Evolutionary conservation across 2,113 vertebrate species (phyloP), one percentile per base, ranked within the genome.

Genomic region (Archocentrus centrarchus): DNA sequence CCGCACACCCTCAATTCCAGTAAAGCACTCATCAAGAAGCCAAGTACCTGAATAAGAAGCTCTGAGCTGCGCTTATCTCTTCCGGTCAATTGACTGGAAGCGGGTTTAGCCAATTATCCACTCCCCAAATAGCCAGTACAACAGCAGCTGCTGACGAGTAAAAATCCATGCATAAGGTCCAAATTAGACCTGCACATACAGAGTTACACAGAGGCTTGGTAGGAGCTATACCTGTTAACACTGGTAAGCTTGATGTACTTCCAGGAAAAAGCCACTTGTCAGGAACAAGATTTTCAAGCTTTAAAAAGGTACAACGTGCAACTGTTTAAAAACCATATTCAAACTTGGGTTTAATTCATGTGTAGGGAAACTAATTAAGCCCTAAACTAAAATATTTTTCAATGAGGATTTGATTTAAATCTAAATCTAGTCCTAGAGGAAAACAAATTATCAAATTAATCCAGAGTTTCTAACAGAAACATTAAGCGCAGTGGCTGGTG

Each of bases 101-200:
- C 61, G 37, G 85, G 77, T 92, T 95, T 84, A 95, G 84, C 86
- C 85, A 91, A 92, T 95, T 94, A 95, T 57, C 84, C 22, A 84
- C 73, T 89, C 84, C 83, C 87, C 89, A 94, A 95, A 95, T 93
- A 96, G 86, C 86, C 70, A 20, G 59, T 61, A 87, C 61, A 37
- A 73, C 64, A 35, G 47, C 59, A 80, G 77, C 64, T 75, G 82
- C 63, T 64, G 20, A 70, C 50, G 75, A 86, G 27, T 73, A 60
- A 82, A 82, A 82, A 53, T 57, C 61, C 13, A 30, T 10, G 0
- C 44, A 53, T 58, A 62, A 73, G 7, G 53, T 57, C 70, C 39
- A 24, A 55, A 30, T 61, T 47, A 24, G 13, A 77, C 18, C 24
- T 37, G 10, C 20, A 60, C 20, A 60, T 14, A 78, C 10, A 73